Conservation (phyloP, 2,797 vertebrate species). For the Anisognathus igniventris region DNA sequence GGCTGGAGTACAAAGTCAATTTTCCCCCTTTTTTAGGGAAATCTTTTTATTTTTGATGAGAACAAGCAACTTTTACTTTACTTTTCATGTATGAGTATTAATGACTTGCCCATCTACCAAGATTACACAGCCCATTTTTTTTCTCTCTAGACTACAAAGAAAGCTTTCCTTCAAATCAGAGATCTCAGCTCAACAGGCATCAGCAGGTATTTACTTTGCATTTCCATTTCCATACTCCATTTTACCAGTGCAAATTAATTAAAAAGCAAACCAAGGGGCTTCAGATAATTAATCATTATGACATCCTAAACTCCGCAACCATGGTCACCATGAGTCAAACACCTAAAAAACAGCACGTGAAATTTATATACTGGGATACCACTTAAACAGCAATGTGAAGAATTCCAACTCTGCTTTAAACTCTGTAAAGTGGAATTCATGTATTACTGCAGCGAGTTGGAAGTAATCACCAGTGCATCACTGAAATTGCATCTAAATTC, state of each 20-base stretch:
- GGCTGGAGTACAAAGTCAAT: conserved; percentile 52
- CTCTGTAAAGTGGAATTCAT: not conserved
- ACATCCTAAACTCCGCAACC: not conserved
- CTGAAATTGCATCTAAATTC: not conserved
- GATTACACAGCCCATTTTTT: not conserved
- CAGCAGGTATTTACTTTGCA: not conserved
- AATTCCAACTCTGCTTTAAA: not conserved
- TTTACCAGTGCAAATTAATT: not conserved
- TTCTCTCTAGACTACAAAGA: not conserved
- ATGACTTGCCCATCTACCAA: not conserved
- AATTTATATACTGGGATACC: not conserved
- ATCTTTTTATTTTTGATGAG: not conserved
- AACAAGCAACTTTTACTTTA: conserved; percentile 41
- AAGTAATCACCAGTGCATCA: not conserved
- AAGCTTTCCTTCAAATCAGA: not conserved
- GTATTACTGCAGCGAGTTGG: not conserved
- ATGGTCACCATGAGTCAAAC: not conserved
- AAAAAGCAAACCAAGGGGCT: not conserved
- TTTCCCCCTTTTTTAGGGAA: not conserved
- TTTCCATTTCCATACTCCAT: not conserved
- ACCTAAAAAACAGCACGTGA: not conserved
- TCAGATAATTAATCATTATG: not conserved
- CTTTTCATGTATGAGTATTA: conserved; percentile 39
- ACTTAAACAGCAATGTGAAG: not conserved
- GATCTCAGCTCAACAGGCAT: not conserved